Conservation (phyloP, 2,888 invertebrate species). For the Drosophila borealis region DNA sequence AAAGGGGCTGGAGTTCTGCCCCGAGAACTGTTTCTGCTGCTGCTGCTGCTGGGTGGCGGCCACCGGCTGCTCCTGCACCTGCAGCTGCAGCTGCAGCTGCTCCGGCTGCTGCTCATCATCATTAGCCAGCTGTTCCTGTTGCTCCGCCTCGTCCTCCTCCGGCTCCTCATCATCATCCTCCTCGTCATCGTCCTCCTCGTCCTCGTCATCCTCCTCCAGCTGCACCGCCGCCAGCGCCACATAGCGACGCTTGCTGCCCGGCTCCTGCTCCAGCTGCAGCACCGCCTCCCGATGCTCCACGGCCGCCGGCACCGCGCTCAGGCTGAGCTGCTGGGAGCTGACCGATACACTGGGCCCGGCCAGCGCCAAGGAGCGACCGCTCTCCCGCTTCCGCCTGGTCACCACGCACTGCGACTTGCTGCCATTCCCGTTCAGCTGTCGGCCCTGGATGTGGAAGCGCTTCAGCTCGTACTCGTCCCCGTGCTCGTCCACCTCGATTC, state of each 20-base stretch:
- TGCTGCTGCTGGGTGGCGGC: not conserved
- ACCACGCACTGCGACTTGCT: constrained; percentile 77
- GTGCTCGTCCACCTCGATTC: constrained; percentile 78
- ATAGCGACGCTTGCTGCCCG: constrained; percentile 53
- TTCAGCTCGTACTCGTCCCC: constrained; percentile 81
- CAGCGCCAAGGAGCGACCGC: constrained; percentile 23
- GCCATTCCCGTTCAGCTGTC: constrained; percentile 70
- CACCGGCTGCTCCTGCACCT: not conserved
- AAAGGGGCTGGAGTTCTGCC: not conserved
- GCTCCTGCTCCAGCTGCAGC: not conserved
- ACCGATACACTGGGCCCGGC: constrained; percentile 32
- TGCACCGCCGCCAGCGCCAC: constrained; percentile 60
- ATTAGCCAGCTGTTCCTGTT: constrained; percentile 1
- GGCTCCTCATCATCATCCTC: constrained; percentile 13
- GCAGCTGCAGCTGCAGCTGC: not conserved
- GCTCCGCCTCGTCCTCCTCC: constrained; percentile 19
- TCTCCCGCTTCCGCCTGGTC: constrained; percentile 72
- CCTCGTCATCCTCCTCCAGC: constrained; percentile 28
- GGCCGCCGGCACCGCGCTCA: constrained; percentile 5
- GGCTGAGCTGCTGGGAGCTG: constrained; percentile 52
- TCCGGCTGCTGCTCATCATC: not conserved
- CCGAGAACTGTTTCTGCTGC: constrained; percentile 26
- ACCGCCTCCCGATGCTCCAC: constrained; percentile 49
- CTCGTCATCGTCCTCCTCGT: constrained; percentile 18
- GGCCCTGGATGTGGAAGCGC: constrained; percentile 76